These are phyloP conservation scores for Calyptommatus sinebrachiatus DNA, from an alignment of 2,113 vertebrate genomes.

Conservation along the genomic window DNA sequence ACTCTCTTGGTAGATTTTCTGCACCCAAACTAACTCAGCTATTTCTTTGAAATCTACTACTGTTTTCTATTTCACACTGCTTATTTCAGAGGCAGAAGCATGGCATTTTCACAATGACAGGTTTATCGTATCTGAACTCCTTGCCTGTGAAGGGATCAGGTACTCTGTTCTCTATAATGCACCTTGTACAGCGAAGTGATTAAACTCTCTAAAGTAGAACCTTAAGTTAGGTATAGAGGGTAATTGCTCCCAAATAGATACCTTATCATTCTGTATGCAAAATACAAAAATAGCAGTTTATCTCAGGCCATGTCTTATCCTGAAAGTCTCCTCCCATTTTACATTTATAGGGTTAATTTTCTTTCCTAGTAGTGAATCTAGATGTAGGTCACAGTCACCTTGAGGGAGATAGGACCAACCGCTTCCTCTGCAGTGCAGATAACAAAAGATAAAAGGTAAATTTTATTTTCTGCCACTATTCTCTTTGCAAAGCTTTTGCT, in stretches of 20 bases:
- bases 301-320: slow-evolving; percentile 21
- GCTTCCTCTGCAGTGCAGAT: slow-evolving; percentile 20
- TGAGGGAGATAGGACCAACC: slow-evolving; percentile 38
- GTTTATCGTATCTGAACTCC: background rate
- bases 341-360: slow-evolving; percentile 34
- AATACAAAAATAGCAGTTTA: slow-evolving; percentile 20
- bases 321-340: slow-evolving; percentile 21
- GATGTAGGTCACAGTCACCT: slow-evolving; percentile 27
- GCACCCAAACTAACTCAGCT: too few relatives aligned
- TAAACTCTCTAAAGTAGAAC: background rate
- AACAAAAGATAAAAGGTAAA: slow-evolving; percentile 41
- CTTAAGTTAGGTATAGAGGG: background rate
- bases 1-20: too few relatives aligned
- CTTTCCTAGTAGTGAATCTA: slow-evolving; percentile 7
- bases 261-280: slow-evolving; percentile 17
- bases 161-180: background rate
- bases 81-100: background rate
- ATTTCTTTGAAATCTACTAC: too few relatives aligned
- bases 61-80: too few relatives aligned
- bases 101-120: background rate
- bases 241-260: background rate
- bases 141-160: background rate
- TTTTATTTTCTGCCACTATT: slow-evolving; percentile 36
- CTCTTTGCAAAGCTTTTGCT: slow-evolving; percentile 30
- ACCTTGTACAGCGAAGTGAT: background rate